Conservation (phyloP, 2,797 vertebrate genomes). For the Syngnathus acus region DNA sequence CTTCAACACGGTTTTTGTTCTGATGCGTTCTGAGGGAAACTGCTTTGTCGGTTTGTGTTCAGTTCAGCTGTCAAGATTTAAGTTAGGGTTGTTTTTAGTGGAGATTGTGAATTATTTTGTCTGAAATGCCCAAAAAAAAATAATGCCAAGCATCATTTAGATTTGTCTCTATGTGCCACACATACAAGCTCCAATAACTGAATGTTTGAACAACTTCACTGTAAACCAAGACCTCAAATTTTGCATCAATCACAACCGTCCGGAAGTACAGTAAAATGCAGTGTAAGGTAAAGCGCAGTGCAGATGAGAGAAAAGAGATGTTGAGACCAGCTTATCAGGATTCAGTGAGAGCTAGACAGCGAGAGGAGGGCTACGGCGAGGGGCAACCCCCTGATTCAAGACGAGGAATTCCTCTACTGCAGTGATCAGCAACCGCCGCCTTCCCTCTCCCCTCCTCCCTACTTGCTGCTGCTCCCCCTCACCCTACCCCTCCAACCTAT, state of each 20-base stretch:
- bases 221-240: background rate
- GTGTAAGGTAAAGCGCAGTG: conserved; percentile 55
- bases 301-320: conserved; percentile 50
- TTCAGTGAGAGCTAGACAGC: conserved; percentile 32
- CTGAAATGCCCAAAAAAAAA: too few species aligned
- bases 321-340: conserved; percentile 54
- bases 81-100: too few species aligned
- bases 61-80: background rate
- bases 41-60: conserved; percentile 35
- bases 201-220: too few species aligned
- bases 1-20: conserved; percentile 13
- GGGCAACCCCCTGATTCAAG: conserved; percentile 69
- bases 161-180: too few species aligned
- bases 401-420: conserved; percentile 77
- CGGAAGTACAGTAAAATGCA: conserved; percentile 23
- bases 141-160: too few species aligned
- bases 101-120: too few species aligned
- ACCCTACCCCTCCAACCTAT: background rate
- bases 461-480: conserved; percentile 13
- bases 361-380: conserved; percentile 33
- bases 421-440: conserved; percentile 64
- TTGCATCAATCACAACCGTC: background rate
- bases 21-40: conserved; percentile 21
- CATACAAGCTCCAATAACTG: too few species aligned
- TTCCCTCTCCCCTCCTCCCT: conserved; percentile 6